Conservation (phyloP, 2,113 vertebrate genomes). For the Zapornia atra region DNA sequence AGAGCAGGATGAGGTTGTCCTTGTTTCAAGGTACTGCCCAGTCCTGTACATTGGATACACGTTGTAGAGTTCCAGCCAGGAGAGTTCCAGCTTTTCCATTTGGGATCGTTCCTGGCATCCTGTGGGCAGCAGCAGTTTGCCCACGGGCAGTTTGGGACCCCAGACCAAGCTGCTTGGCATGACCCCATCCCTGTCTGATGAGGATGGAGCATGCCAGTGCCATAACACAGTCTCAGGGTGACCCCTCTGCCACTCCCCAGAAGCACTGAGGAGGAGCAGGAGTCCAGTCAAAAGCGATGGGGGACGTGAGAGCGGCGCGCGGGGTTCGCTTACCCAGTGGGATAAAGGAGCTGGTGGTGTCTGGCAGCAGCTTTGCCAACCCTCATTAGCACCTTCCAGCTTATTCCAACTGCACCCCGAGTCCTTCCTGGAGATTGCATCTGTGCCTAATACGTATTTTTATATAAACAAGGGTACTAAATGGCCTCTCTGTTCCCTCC, state of each 20-base stretch:
- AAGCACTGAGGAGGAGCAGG: fast-evolving
- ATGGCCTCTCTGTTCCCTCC: constrained; percentile 40
- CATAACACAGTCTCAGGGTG: fast-evolving
- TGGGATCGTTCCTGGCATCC: not conserved
- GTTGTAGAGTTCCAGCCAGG: no score
- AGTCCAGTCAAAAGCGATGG: fast-evolving
- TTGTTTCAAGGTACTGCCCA: no score
- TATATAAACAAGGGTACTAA: constrained; percentile 59
- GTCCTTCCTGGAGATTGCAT: constrained; percentile 36
- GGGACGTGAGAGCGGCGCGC: not conserved
- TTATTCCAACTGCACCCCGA: not conserved
- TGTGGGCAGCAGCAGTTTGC: not conserved
- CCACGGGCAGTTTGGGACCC: not conserved
- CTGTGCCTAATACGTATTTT: constrained; percentile 57
- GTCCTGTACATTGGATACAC: fast-evolving
- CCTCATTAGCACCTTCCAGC: constrained; percentile 35
- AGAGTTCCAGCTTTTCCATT: not conserved
- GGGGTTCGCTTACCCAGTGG: not conserved
- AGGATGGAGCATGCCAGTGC: not conserved
- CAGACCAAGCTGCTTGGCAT: fast-evolving
- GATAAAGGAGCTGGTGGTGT: not conserved
- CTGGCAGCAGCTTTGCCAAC: constrained; percentile 10
- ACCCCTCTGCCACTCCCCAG: not conserved
- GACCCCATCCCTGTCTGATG: not conserved
- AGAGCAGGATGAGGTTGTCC: not conserved